phyloP scores from a whole-genome alignment of 1,140 invertebrate genomes.

The Episyrphus balteatus region DNA sequence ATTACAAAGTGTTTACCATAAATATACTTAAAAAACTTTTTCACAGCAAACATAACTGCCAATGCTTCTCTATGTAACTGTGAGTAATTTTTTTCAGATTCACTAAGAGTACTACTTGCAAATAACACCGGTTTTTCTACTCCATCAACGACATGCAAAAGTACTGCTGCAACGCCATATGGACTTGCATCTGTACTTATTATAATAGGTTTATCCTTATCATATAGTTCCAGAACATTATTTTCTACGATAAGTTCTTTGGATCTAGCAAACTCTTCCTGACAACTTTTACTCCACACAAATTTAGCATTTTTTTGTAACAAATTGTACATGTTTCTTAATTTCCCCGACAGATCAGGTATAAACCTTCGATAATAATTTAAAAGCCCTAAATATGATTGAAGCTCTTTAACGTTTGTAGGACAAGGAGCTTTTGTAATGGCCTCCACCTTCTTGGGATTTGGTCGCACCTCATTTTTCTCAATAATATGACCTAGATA shows the following conservation, averaged over 20 bases:
- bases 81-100: slow-evolving; percentile 34
- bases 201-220: slow-evolving; percentile 9
- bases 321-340: slow-evolving; percentile 19
- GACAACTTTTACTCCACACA: slow-evolving; percentile 9
- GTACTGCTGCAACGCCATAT: slow-evolving; percentile 11
- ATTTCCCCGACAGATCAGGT: slow-evolving; percentile 10
- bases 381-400: slow-evolving; percentile 25
- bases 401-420: slow-evolving; percentile 26
- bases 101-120: slow-evolving; percentile 32
- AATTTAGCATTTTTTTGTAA: slow-evolving; percentile 9
- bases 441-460: slow-evolving; percentile 30
- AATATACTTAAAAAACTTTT: slow-evolving; percentile 35
- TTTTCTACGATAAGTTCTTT: slow-evolving; percentile 6
- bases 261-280: slow-evolving; percentile 6
- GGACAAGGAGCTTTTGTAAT: slow-evolving; percentile 26
- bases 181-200: slow-evolving; percentile 11
- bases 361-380: slow-evolving; percentile 31
- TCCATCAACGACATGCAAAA: slow-evolving; percentile 16
- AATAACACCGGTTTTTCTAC: slow-evolving; percentile 32
- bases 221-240: slow-evolving; percentile 17
- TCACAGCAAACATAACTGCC: slow-evolving; percentile 34
- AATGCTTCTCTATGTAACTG: slow-evolving; percentile 39
- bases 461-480: slow-evolving; percentile 21
- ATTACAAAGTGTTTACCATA: slow-evolving; percentile 21
- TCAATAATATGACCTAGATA: slow-evolving; percentile 33